Conservation (phyloP, 2,888 invertebrate genomes). For the Biston betularia region DNA sequence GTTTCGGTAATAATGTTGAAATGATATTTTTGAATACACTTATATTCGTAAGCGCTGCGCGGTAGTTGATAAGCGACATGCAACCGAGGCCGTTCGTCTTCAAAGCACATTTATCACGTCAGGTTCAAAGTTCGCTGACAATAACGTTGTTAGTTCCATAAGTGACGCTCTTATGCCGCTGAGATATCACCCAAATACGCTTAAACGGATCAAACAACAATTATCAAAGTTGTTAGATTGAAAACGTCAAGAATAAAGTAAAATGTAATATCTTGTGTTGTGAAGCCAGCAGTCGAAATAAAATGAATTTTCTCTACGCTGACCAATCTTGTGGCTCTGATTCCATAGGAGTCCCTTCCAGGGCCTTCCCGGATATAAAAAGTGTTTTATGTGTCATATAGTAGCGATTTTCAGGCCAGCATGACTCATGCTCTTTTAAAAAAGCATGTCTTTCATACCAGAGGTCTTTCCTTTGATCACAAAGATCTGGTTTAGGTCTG, state of each 20-base stretch:
- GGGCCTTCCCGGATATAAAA: no score
- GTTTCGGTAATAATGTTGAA: constrained; percentile 9
- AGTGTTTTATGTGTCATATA: no score
- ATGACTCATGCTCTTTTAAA: no score
- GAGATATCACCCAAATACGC: constrained; percentile 30
- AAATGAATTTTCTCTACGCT: constrained; percentile 45
- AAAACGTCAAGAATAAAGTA: constrained; percentile 23
- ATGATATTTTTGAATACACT: constrained; percentile 47
- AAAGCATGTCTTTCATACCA: no score
- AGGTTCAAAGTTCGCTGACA: constrained; percentile 76
- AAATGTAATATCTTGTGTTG: constrained; percentile 24
- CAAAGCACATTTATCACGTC: constrained; percentile 67
- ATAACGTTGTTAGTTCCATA: constrained; percentile 52
- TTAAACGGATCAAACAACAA: constrained; percentile 22
- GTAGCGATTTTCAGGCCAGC: no score
- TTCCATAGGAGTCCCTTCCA: no score
- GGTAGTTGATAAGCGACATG: constrained; percentile 70
- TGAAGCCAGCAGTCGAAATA: constrained; percentile 34
- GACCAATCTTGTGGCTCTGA: constrained; percentile 49
- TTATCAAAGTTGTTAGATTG: constrained; percentile 26
- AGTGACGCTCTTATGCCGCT: constrained; percentile 44
- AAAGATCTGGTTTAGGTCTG: no score
- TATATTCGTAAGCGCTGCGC: constrained; percentile 49
- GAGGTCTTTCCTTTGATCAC: no score
- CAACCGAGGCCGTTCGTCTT: constrained; percentile 59